Base-by-base conservation (phyloP, 2,797 vertebrate genomes). In the Gymnothorax javanicus region DNA sequence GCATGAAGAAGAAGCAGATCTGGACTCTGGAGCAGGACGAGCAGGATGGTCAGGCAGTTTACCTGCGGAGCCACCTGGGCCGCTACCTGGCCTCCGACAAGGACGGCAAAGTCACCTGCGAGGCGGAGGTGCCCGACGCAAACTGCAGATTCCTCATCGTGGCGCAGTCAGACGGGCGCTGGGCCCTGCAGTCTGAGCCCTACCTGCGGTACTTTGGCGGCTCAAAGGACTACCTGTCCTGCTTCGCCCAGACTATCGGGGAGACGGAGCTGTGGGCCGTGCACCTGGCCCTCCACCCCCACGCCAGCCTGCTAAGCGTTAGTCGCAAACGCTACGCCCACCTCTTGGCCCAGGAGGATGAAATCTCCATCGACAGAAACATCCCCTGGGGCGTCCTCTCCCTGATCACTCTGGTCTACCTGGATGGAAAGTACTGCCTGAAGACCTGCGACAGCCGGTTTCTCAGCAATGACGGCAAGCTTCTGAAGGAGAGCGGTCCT, bases 321-420 rank as follows among this genome's bases (percentile, higher is more conserved):
- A 97, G 98, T 93, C 97, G 98, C 86, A 96, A 97, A 91, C 97
- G 98, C 77, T 99, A 99, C 3, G 98, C 97, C 50, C 98, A 97
- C 90, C 96, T 99, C 90, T 97, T 97, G n/a, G 89, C 91, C 17
- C 96, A 95, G 85, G 98, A 98, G 25, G 97, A 97, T 0, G 98
- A 98, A 92, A 96, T 99, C 58, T 95, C 97, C 0, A 96, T 97
- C 27, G 97, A 99, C 89, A 95, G 98, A 87, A 97, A 98, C 95
- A 95, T 97, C 89, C 98, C 98, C 0, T 99, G 98, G 98, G 98
- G 98, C 0, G 98, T 99, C 92, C 97, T 95, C 0, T 97, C 98
- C 0, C 96, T 99, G 82, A 93, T 99, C 89, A 99, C 98, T 0
- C 96, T 99, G 43, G 95, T 97, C 92, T 99, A 98, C 95, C 93